These are phyloP conservation scores for Salarias fasciatus DNA, from an alignment of 2,797 vertebrate genomes.

Conservation along the genomic window DNA sequence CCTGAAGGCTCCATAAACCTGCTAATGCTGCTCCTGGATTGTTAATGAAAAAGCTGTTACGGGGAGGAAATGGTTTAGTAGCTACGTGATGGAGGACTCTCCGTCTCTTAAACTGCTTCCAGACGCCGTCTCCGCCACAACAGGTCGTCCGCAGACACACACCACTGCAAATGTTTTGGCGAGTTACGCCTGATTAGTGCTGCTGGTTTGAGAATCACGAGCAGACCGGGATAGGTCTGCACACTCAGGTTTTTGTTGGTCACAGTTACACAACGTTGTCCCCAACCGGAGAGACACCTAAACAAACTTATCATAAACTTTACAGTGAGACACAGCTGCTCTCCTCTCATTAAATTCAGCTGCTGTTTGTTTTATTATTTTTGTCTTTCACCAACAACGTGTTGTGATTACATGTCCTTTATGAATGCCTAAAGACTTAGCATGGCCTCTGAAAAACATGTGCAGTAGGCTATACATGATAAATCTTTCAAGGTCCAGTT, in stretches of 20 bases:
- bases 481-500: conserved; percentile 7
- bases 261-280: conserved; percentile 39
- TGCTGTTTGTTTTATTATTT: conserved; percentile 10
- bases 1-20: conserved; percentile 6
- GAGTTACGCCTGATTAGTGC: conserved; percentile 36
- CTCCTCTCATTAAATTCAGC: conserved; percentile 26
- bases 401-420: neutral
- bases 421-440: neutral
- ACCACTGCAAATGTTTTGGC: conserved; percentile 20
- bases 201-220: conserved; percentile 43
- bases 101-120: conserved; percentile 34
- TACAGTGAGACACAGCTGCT: conserved; percentile 19
- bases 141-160: conserved; percentile 30
- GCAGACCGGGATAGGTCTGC: conserved; percentile 27
- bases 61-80: conserved; percentile 4
- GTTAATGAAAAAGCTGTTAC: neutral
- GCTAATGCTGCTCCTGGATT: neutral
- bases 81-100: conserved; percentile 10
- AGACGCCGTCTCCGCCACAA: conserved; percentile 27
- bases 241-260: conserved; percentile 21
- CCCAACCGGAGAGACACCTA: conserved; percentile 28
- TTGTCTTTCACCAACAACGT: neutral
- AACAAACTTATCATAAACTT: conserved; percentile 28
- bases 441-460: neutral
- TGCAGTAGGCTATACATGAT: neutral